Evolutionary conservation across 1,140 invertebrate species (phyloP), one percentile per base, ranked within the genome.

Genomic region (Thalassaphorura encarpata): DNA sequence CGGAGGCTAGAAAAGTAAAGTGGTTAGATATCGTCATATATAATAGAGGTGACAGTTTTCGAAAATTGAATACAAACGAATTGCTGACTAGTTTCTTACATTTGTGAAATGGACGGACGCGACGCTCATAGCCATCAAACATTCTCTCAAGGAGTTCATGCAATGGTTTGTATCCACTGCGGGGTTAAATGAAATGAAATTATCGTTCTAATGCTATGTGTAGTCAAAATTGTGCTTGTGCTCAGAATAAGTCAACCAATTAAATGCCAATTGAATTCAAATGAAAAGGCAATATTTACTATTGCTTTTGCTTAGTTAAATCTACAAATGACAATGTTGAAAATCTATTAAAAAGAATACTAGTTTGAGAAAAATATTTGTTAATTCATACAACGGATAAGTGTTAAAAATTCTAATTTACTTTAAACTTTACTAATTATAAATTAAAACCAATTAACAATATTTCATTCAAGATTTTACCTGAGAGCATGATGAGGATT

Each of bases 111-210:
- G 46, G 46, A 8, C 46, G 46, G 8, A 48, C 26, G 11, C 46
- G 13, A 21, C 26, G 15, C 46, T 48, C 46, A 19, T 48, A 48
- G 23, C 24, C 46, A 27, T 18, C 13, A 16, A 48, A 29, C 15
- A 48, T 15, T 6, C 23, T 15, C 11, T 48, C 46, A 11, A 48
- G 28, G 11, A 48, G 11, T 8, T 48, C 46, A 11, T 29, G 13
- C 28, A 48, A 29, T 4, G 46, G 46, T 48, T 48, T 48, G 23
- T 48, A 48, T 4, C 46, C 46, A 8, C 46, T 48, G 26, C 11
- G n/a, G n/a, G 33, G n/a, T 36, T 36, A n/a, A n/a, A 36, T 11
- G 33, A 36, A n/a, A n/a, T n/a, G n/a, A n/a, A n/a, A n/a, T n/a
- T n/a, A n/a, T n/a, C n/a, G n/a, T n/a, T n/a, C n/a, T n/a, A n/a